These are phyloP conservation scores for Orussus abietinus DNA, from an alignment of 1,140 invertebrate genomes.

Conservation along the genomic window DNA sequence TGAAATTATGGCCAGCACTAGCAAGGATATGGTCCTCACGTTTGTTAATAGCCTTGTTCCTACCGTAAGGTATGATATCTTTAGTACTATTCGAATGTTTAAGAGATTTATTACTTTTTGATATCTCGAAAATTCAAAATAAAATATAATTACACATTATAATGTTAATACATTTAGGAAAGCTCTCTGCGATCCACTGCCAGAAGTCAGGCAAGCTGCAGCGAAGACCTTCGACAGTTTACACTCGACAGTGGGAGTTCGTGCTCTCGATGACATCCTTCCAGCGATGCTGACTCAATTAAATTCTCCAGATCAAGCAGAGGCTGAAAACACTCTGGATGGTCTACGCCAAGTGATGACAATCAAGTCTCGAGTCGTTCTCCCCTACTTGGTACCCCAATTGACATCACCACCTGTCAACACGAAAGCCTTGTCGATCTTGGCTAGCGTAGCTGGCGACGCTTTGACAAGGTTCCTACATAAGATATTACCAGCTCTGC, in stretches of 20 bases:
- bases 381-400: slow-evolving; percentile 95
- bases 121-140: not conserved
- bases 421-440: slow-evolving; percentile 86
- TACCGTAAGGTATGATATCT: slow-evolving; percentile 66
- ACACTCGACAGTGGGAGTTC: slow-evolving; percentile 88
- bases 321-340: slow-evolving; percentile 85
- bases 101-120: not conserved
- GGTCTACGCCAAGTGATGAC: slow-evolving; percentile 95
- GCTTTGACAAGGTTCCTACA: slow-evolving; percentile 86
- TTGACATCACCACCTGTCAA: slow-evolving; percentile 84
- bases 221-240: slow-evolving; percentile 95
- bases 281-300: slow-evolving; percentile 84
- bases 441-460: slow-evolving; percentile 90
- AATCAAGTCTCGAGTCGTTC: slow-evolving; percentile 90
- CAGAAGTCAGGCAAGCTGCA: slow-evolving; percentile 89
- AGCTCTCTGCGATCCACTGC: slow-evolving; percentile 88
- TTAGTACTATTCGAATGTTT: slow-evolving; percentile 49
- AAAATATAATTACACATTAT: slow-evolving; percentile 3
- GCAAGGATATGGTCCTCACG: slow-evolving; percentile 88
- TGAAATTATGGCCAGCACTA: slow-evolving; percentile 97
- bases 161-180: slow-evolving; percentile 54
- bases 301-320: slow-evolving; percentile 68
- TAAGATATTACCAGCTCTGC: slow-evolving; percentile 87
- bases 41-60: slow-evolving; percentile 96
- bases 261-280: slow-evolving; percentile 96